phyloP scores from a whole-genome alignment of 2,113 vertebrate species.

The Mus musculus region GRCm39 chr4:99662001-99662500 shows the following conservation, averaged over 20 bases:
- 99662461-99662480: no score
- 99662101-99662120: constrained; percentile 49
- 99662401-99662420: constrained; percentile 18
- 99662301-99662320: not conserved
- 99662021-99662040: not conserved
- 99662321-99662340: not conserved
- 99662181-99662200: not conserved
- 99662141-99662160: not conserved
- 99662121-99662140: not conserved
- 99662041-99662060: not conserved
- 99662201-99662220: not conserved
- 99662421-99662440: constrained; percentile 31
- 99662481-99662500: not conserved
- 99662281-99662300: not conserved
- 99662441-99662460: not conserved
- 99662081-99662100: constrained; percentile 26
- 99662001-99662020: not conserved
- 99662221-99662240: not conserved
- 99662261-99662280: not conserved
- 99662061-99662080: not conserved
- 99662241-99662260: not conserved
- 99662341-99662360: not conserved
- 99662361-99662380: not conserved
- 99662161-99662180: not conserved
- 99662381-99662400: not conserved